These are phyloP conservation scores for Arctia plantaginis DNA, from an alignment of 2,888 invertebrate genomes.

Conservation along the genomic window DNA sequence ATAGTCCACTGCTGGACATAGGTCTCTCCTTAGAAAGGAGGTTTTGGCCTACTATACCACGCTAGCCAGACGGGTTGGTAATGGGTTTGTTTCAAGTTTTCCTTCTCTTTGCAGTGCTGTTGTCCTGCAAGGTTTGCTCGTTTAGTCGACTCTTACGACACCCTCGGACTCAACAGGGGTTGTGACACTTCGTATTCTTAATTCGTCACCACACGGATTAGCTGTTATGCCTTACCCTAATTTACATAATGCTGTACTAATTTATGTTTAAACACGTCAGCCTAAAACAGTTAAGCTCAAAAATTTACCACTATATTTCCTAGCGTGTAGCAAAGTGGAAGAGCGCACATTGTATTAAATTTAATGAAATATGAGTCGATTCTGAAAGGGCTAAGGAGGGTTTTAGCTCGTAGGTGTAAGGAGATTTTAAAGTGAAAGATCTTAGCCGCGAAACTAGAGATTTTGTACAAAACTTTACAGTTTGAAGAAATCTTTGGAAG, in stretches of 20 bases:
- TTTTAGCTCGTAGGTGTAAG: slow-evolving; percentile 2
- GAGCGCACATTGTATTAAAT: slow-evolving; percentile 2
- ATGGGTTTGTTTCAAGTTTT: too few relatives aligned
- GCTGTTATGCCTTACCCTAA: too few relatives aligned
- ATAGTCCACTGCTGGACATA: too few relatives aligned
- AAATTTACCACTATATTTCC: slow-evolving; percentile 1
- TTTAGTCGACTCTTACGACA: too few relatives aligned
- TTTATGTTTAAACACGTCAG: background rate
- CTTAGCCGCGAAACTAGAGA: background rate
- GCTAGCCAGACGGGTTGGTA: too few relatives aligned
- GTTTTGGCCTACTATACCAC: too few relatives aligned
- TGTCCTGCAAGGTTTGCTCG: too few relatives aligned
- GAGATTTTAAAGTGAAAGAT: slow-evolving; percentile 3
- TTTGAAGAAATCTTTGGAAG: background rate
- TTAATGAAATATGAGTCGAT: slow-evolving; percentile 9
- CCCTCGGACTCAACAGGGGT: too few relatives aligned
- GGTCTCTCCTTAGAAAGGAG: too few relatives aligned
- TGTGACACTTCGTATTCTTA: too few relatives aligned
- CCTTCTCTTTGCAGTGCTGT: too few relatives aligned
- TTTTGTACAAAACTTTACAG: background rate
- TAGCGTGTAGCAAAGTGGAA: slow-evolving; percentile 5
- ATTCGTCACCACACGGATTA: too few relatives aligned
- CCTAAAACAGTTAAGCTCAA: background rate
- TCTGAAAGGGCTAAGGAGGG: slow-evolving; percentile 5
- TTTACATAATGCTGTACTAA: background rate